Conservation (phyloP, 2,888 invertebrate genomes). For the Podotricha telesiphe region DNA sequence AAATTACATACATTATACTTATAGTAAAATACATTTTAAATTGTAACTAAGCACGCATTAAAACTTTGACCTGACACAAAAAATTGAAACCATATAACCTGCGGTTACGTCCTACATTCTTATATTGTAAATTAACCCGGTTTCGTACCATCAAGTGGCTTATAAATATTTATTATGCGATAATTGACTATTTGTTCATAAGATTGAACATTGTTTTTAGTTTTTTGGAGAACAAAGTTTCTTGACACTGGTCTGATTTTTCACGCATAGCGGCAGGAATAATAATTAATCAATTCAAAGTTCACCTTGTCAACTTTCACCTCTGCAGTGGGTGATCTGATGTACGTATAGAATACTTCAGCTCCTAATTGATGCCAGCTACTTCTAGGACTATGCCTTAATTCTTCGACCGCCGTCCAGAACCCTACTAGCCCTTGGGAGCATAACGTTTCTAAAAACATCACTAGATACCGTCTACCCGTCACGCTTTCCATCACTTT, state of each 20-base stretch:
- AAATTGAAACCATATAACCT: conserved; percentile 7
- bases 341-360: conserved; percentile 96
- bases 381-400: conserved; percentile 89
- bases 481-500: conserved; percentile 90
- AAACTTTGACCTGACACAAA: conserved; percentile 1
- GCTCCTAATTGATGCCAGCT: conserved; percentile 94
- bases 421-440: conserved; percentile 93
- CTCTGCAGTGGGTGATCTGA: conserved; percentile 90
- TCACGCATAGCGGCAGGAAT: too few relatives aligned
- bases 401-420: conserved; percentile 93
- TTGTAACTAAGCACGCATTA: background rate
- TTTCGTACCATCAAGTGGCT: background rate
- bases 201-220: background rate
- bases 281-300: background rate
- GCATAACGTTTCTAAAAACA: conserved; percentile 92
- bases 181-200: background rate
- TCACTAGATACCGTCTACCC: conserved; percentile 91
- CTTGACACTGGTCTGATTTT: too few relatives aligned
- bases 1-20: conserved; percentile 3
- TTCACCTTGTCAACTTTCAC: conserved; percentile 90
- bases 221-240: too few relatives aligned
- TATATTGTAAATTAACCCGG: conserved; percentile 9
- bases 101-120: background rate
- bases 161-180: background rate
- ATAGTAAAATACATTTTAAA: background rate